Evolutionary conservation across 1,140 invertebrate genomes (phyloP).

Genomic region (Drosophila pseudoobscura): DNA sequence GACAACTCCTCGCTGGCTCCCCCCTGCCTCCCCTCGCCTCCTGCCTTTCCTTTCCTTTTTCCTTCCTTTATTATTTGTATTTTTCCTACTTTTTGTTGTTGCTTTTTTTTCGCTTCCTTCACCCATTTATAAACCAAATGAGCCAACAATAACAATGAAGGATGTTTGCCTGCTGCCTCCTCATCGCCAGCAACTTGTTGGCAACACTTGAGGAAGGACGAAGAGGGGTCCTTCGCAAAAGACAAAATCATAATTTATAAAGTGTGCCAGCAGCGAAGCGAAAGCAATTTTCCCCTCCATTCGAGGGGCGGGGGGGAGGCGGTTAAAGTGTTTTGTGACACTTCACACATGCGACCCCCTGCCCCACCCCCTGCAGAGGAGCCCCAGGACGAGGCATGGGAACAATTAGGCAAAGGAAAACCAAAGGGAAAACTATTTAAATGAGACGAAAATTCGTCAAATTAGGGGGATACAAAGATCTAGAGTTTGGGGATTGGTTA

Average conservation of each 20-base stretch:
- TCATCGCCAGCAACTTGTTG: constrained; percentile 29
- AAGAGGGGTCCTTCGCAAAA: background rate
- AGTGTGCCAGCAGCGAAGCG: constrained; percentile 24
- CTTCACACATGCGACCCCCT: background rate
- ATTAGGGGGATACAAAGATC: no score
- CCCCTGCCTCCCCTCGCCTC: no score
- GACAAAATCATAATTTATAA: constrained; percentile 51
- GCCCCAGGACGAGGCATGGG: no score
- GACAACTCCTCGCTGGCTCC: constrained; percentile 25
- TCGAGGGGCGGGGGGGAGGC: background rate
- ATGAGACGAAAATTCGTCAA: no score
- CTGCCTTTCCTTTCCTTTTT: constrained; percentile 24
- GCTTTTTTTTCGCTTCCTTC: constrained; percentile 9
- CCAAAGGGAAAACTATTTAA: no score
- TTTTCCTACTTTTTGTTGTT: constrained; percentile 12
- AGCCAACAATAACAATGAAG: constrained; percentile 40
- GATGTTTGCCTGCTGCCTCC: constrained; percentile 18
- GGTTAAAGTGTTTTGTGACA: constrained; percentile 3
- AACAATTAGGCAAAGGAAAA: no score
- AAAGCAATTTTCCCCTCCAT: constrained; percentile 16
- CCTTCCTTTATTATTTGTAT: constrained; percentile 13
- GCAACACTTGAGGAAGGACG: constrained; percentile 27
- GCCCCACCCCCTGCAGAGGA: no score
- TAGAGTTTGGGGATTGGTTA: no score
- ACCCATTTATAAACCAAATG: constrained; percentile 76